Evolutionary conservation across 2,797 vertebrate species (phyloP), one percentile per base, ranked within the genome.

Genomic region (Dendrocincla fuliginosa): DNA sequence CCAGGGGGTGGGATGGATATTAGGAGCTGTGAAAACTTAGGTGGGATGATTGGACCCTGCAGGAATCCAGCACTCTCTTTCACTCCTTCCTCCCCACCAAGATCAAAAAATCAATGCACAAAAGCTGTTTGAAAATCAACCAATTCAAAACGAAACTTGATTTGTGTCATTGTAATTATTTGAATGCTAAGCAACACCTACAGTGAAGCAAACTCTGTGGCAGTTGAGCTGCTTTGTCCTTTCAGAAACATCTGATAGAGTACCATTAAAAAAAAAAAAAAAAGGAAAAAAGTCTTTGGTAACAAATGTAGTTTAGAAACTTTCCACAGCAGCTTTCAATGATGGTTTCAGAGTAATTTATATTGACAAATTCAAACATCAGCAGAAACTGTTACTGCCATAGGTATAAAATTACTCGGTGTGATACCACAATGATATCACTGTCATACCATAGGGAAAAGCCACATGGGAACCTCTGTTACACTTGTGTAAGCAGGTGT

Each of bases 201-300:
- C 60, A 19, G 22, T 88, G 69, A 65, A 90, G 52, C 79, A 92
- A 94, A 78, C 59, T n/a, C 35, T 87, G 91, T 96, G 93, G 92
- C 60, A 56, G 61, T 71, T 86, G 47, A 47, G 33, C 41, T 89
- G 20, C 68, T 96, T 33, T 88, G 35, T 56, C 44, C 44, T 46
- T 82, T 89, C 61, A 87, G 52, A 97, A 96, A 81, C 37, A 33
- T 86, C 77, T 77, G 79, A 64, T 55, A 93, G 70, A 69, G 59
- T 92, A 93, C 76, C 24, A 84, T 70, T 50, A 16, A 16, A 63
- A 83, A 68, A 63, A 93, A 63, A 93, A 55, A 92, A 75, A 56
- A 16, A n/a, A n/a, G 15, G 1, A 19, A 28, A 70, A 84, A 82
- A 35, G 19, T 61, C 74, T 92, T 63, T 65, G 57, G 4, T 74